phyloP scores from a whole-genome alignment of 2,797 vertebrate species.

The Sebastes umbrosus region DNA sequence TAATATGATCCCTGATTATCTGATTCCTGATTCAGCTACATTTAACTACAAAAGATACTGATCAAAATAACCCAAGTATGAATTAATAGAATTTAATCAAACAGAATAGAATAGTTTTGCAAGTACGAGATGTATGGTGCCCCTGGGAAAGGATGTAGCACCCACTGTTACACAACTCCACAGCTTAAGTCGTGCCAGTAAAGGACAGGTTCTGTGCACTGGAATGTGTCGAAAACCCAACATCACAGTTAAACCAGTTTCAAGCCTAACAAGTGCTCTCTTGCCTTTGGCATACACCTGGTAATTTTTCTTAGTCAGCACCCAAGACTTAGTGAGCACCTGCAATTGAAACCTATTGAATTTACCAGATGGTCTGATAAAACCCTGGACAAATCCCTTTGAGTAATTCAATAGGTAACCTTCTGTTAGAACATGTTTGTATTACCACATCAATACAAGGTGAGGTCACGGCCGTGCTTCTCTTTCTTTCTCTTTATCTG shows the following conservation, averaged over 20 bases:
- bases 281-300: background rate
- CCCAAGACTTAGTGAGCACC: background rate
- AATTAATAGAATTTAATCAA: background rate
- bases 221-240: background rate
- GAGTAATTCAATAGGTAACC: background rate
- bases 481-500: background rate
- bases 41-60: background rate
- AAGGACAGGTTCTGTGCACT: background rate
- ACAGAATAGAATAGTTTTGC: background rate
- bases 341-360: background rate
- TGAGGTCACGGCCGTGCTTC: background rate
- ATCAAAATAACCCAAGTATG: background rate
- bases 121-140: background rate
- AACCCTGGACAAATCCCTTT: background rate
- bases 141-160: background rate
- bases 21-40: background rate
- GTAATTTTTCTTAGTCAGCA: background rate
- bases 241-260: background rate
- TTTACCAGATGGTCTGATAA: background rate
- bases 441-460: background rate
- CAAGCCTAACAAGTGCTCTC: background rate
- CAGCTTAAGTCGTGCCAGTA: background rate
- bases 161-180: background rate
- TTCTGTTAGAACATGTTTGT: background rate
- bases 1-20: background rate